phyloP scores from a whole-genome alignment of 2,113 vertebrate species.

The Paracanthobrama guichenoti region DNA sequence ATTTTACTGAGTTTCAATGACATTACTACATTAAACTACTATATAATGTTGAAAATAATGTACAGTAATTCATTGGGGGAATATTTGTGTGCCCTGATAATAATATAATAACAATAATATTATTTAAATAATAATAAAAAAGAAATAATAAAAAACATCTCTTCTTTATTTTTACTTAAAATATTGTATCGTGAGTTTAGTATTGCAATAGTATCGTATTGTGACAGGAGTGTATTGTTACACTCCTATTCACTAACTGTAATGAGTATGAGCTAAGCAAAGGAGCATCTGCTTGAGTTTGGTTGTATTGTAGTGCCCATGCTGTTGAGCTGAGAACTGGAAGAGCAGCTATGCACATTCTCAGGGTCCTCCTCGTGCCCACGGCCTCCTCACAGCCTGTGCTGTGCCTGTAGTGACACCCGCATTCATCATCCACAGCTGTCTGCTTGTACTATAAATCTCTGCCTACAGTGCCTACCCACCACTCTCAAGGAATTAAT shows the following conservation, averaged over 20 bases:
- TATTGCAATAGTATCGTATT: too few species aligned
- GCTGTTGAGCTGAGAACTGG: conserved; percentile 19
- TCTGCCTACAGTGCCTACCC: conserved; percentile 61
- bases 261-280: neutral
- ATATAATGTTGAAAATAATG: too few species aligned
- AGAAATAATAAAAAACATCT: too few species aligned
- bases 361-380: neutral
- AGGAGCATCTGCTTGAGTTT: neutral
- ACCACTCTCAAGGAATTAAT: conserved; percentile 57
- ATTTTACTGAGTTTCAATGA: too few species aligned
- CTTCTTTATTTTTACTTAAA: too few species aligned
- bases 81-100: too few species aligned
- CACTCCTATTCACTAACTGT: neutral
- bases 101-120: too few species aligned
- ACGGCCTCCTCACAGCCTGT: conserved; percentile 33
- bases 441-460: conserved; percentile 60
- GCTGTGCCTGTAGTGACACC: conserved; percentile 52
- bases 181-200: too few species aligned
- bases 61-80: too few species aligned
- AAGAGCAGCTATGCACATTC: conserved; percentile 16
- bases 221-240: too few species aligned
- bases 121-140: too few species aligned
- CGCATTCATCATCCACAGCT: conserved; percentile 62
- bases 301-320: neutral
- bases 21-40: too few species aligned